phyloP scores from a whole-genome alignment of 2,113 vertebrate genomes.

The Grallaria varia region DNA sequence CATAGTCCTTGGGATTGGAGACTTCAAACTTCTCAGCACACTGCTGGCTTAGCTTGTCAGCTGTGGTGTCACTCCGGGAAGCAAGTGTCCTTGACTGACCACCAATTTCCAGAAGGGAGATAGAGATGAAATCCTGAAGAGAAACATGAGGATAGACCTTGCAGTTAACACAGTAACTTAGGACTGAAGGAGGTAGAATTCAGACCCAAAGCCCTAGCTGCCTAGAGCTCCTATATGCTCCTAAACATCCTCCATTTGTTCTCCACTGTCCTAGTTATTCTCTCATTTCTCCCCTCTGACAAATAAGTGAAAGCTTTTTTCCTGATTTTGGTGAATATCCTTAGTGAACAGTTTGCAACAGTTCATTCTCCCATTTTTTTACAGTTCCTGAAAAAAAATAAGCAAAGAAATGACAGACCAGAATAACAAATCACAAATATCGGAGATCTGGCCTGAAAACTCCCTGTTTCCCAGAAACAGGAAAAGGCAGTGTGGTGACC shows the following conservation, averaged over 20 bases:
- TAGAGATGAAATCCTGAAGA: slow-evolving; percentile 89
- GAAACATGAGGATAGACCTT: not conserved
- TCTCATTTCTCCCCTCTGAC: not conserved
- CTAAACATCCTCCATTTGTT: not conserved
- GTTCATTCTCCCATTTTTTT: not conserved
- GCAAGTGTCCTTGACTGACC: slow-evolving; percentile 85
- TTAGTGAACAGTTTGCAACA: not conserved
- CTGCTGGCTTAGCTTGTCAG: slow-evolving; percentile 80
- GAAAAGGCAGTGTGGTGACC: not conserved
- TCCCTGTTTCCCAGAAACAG: not conserved
- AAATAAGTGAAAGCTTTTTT: not conserved
- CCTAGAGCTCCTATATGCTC: not conserved
- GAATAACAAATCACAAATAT: not conserved
- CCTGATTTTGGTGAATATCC: not conserved
- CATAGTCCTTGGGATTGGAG: slow-evolving; percentile 67
- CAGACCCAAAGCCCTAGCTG: not conserved
- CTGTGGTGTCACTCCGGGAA: slow-evolving; percentile 74
- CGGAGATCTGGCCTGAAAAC: not conserved
- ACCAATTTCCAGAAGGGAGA: slow-evolving; percentile 83
- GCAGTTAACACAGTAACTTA: not conserved
- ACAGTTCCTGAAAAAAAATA: not conserved
- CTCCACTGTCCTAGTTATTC: not conserved
- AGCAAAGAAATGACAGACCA: not conserved
- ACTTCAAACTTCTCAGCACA: slow-evolving; percentile 90
- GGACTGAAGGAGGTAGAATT: not conserved